These are phyloP conservation scores for Luidia sarsii DNA, from an alignment of 53 echinoderm and acorn worm species.

Conservation along the genomic window DNA sequence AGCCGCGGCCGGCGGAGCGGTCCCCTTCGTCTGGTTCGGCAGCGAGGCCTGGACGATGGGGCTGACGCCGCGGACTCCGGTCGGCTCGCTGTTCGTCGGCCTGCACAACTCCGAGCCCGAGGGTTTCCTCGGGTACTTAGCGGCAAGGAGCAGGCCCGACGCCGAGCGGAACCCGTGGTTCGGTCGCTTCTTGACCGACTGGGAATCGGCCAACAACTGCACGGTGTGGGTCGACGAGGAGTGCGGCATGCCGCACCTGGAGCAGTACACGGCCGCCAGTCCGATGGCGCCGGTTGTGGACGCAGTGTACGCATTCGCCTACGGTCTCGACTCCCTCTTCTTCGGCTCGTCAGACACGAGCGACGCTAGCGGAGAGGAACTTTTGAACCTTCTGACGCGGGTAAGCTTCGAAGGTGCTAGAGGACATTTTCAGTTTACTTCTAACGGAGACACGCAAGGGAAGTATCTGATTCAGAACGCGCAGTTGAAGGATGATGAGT, in stretches of 20 bases:
- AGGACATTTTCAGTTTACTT: slow-evolving; percentile 23
- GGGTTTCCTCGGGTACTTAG: not conserved
- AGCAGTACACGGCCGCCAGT: not conserved
- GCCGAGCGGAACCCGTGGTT: not conserved
- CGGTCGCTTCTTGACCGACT: not conserved
- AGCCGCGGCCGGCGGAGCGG: not conserved
- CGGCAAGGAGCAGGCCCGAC: not conserved
- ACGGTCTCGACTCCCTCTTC: slow-evolving; percentile 27
- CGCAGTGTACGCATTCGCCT: slow-evolving; percentile 53
- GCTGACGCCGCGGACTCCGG: not conserved
- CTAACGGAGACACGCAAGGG: slow-evolving; percentile 41
- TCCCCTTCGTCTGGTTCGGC: slow-evolving; percentile 23
- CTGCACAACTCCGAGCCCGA: not conserved
- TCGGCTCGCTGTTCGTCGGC: not conserved
- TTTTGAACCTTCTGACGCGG: slow-evolving; percentile 33
- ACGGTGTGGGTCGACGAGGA: not conserved
- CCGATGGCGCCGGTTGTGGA: slow-evolving; percentile 27
- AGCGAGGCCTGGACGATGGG: slow-evolving; percentile 19
- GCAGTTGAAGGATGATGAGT: not conserved
- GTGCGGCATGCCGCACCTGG: not conserved
- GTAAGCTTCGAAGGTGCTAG: slow-evolving; percentile 40
- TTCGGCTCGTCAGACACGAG: not conserved
- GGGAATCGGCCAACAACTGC: not conserved
- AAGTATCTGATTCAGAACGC: slow-evolving; percentile 37
- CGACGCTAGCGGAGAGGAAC: not conserved